Evolutionary conservation across 1,140 invertebrate species (phyloP).

Genomic region (Lepidostoma basale): DNA sequence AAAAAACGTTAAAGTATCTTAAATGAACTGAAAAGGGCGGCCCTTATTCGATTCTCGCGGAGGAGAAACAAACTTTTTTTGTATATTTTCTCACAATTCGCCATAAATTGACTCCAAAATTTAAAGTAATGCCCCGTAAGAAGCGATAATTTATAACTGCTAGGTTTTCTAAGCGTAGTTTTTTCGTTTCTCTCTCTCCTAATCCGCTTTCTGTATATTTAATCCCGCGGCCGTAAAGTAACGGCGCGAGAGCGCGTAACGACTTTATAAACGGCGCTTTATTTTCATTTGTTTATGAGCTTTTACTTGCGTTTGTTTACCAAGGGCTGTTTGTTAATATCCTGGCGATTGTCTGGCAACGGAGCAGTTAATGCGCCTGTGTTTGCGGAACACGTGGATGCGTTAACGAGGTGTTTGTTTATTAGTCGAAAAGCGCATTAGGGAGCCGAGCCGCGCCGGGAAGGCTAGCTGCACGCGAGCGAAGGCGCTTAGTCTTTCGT

Average conservation of each 20-base stretch:
- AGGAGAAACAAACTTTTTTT: too few relatives aligned
- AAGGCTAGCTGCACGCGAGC: too few relatives aligned
- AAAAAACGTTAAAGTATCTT: too few relatives aligned
- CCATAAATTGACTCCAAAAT: slow-evolving; percentile 1
- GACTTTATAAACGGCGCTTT: slow-evolving; percentile 43
- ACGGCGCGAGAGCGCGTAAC: slow-evolving; percentile 39
- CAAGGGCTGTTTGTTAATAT: slow-evolving; percentile 26
- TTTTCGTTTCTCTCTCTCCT: slow-evolving; percentile 14
- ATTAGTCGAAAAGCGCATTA: slow-evolving; percentile 15
- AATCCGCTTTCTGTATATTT: slow-evolving; percentile 34
- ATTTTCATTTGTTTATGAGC: slow-evolving; percentile 33
- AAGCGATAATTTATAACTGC: slow-evolving; percentile 8
- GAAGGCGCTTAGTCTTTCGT: too few relatives aligned
- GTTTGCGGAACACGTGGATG: slow-evolving; percentile 19
- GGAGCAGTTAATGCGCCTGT: slow-evolving; percentile 5
- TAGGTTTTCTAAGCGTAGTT: slow-evolving; percentile 9
- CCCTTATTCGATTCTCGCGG: too few relatives aligned
- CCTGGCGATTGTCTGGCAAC: slow-evolving; percentile 7
- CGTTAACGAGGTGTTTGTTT: slow-evolving; percentile 20
- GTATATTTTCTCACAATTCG: too few relatives aligned
- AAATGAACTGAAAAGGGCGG: too few relatives aligned
- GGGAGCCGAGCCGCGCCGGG: too few relatives aligned
- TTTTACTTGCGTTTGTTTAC: slow-evolving; percentile 26
- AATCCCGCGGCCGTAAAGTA: slow-evolving; percentile 29
- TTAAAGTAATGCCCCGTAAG: background rate